These are phyloP conservation scores for Echinops telfairi DNA, from an alignment of 2,113 vertebrate species.

Conservation along the genomic window DNA sequence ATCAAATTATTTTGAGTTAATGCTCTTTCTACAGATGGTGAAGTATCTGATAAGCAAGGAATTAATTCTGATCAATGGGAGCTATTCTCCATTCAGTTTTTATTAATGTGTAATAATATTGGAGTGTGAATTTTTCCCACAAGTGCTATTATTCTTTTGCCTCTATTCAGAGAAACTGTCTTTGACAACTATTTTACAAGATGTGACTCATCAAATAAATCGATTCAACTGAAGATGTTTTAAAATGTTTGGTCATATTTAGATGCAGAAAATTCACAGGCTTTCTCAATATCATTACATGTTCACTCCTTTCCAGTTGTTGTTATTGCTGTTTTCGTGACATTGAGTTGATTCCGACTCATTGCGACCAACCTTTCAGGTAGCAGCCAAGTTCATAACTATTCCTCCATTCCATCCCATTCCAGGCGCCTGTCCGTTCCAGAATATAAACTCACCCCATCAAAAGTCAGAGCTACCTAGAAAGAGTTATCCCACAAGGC, in stretches of 20 bases:
- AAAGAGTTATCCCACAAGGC: conserved; percentile 11
- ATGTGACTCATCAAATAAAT: conserved; percentile 26
- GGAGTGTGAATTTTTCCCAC: neutral
- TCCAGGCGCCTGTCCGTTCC: neutral
- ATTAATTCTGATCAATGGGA: conserved; percentile 18
- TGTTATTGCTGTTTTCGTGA: neutral
- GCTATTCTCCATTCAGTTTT: neutral
- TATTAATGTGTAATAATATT: conserved; percentile 11
- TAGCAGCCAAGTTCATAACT: neutral
- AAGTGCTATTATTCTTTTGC: neutral
- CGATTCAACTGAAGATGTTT: neutral
- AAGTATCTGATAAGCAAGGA: neutral
- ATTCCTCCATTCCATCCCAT: neutral
- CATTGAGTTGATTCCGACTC: neutral
- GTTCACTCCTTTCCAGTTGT: neutral
- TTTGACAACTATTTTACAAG: conserved; percentile 33
- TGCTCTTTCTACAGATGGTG: neutral
- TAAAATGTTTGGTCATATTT: neutral
- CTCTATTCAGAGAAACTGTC: conserved; percentile 5
- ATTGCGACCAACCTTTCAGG: neutral
- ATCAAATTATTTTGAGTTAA: neutral
- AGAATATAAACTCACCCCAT: conserved; percentile 45
- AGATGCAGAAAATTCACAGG: neutral
- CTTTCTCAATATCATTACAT: conserved; percentile 1
- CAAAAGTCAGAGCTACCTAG: neutral